A percentile compares a stretch with the other conserved stretches of the same genome.
These are phyloP conservation scores for Onychomys torridus DNA, from an alignment of 2,797 vertebrate species.

Conservation along the genomic window DNA sequence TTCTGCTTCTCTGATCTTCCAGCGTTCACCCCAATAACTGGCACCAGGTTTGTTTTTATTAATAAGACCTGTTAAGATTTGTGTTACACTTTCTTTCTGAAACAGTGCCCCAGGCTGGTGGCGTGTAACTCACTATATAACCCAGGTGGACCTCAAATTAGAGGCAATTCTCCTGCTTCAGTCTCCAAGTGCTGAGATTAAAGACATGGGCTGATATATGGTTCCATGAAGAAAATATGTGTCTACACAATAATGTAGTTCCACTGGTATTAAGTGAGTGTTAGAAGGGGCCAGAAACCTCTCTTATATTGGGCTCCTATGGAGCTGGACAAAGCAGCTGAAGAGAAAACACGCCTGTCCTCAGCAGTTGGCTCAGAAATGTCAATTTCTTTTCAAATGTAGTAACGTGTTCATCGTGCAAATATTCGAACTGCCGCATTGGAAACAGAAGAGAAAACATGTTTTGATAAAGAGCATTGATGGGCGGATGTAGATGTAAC, in stretches of 20 bases:
- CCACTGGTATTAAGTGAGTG: conserved; percentile 72
- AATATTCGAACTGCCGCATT: conserved; percentile 51
- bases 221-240: conserved; percentile 45
- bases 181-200: not conserved
- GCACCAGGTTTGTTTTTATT: too few relatives aligned
- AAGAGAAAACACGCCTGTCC: conserved; percentile 75
- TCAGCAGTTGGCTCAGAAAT: conserved; percentile 74
- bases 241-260: conserved; percentile 57
- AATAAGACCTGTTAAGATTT: too few relatives aligned
- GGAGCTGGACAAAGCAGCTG: conserved; percentile 69
- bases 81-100: not conserved
- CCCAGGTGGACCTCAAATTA: not conserved
- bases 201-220: not conserved
- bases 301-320: conserved; percentile 62
- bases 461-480: conserved; percentile 31
- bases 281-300: conserved; percentile 70
- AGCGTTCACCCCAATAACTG: too few relatives aligned
- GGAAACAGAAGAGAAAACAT: conserved; percentile 28
- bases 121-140: not conserved
- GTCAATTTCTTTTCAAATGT: conserved; percentile 77
- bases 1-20: too few relatives aligned
- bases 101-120: not conserved
- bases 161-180: not conserved
- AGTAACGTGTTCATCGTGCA: conserved; percentile 45
- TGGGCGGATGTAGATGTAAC: too few relatives aligned